phyloP scores from a whole-genome alignment of 1,140 invertebrate genomes.

The Yoshiicerus persimilis region DNA sequence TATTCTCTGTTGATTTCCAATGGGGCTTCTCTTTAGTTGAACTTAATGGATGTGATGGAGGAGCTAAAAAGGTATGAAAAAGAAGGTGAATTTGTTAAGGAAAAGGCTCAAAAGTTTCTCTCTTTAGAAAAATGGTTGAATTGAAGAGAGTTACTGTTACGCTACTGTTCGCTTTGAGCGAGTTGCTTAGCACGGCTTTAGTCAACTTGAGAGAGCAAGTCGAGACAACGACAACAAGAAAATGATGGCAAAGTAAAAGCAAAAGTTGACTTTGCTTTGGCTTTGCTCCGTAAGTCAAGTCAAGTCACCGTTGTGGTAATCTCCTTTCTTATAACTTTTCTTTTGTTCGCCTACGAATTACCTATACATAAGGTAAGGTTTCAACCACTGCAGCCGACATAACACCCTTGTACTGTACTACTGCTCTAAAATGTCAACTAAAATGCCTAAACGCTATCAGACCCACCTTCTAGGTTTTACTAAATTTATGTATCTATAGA shows the following conservation, averaged over 20 bases:
- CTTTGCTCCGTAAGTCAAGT: neutral
- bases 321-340: neutral
- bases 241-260: neutral
- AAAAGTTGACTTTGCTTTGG: neutral
- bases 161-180: neutral
- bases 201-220: neutral
- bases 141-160: neutral
- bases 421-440: too few relatives aligned
- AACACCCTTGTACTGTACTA: too few relatives aligned
- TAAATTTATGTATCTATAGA: neutral
- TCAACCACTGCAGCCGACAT: too few relatives aligned
- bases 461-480: neutral
- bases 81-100: neutral
- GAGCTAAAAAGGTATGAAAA: slow-evolving; percentile 6
- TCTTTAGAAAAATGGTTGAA: neutral
- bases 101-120: neutral
- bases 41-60: neutral
- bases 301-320: too few relatives aligned
- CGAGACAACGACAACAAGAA: neutral
- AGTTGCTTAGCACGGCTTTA: neutral
- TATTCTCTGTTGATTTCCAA: neutral
- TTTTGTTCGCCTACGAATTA: neutral
- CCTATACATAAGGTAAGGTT: neutral
- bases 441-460: neutral
- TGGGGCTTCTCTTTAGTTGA: neutral